Evolutionary conservation across 2,888 invertebrate species (phyloP).

Genomic region (Orthosia gothica): DNA sequence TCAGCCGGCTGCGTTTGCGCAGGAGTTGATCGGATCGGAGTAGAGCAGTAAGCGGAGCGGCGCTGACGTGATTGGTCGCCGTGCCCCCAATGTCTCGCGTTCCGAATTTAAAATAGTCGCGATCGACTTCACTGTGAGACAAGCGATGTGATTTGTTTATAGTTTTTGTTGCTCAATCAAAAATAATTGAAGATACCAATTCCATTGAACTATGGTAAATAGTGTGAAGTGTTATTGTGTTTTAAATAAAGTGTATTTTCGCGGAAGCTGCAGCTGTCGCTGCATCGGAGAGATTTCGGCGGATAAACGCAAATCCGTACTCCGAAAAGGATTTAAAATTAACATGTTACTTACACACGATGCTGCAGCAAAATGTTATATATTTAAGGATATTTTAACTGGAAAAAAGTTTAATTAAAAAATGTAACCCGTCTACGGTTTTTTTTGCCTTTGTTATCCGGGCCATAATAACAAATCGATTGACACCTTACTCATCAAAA

Average conservation of each 20-base stretch:
- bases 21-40: conserved; percentile 85
- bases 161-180: conserved; percentile 67
- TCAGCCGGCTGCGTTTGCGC: conserved; percentile 81
- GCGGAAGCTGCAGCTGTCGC: conserved; percentile 80
- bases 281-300: conserved; percentile 73
- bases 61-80: conserved; percentile 87
- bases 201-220: conserved; percentile 72
- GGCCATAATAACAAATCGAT: too few species aligned
- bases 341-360: conserved; percentile 54
- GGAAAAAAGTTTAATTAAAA: too few species aligned
- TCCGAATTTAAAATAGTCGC: conserved; percentile 84
- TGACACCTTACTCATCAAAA: too few species aligned
- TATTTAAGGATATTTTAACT: conserved; percentile 6
- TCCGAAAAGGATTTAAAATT: conserved; percentile 65
- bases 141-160: conserved; percentile 80
- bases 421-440: too few species aligned
- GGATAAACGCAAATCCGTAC: conserved; percentile 67
- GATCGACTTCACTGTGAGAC: conserved; percentile 79
- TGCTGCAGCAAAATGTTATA: conserved; percentile 63
- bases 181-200: conserved; percentile 49
- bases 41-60: conserved; percentile 88
- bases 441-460: too few species aligned
- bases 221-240: conserved; percentile 75
- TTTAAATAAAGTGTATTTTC: conserved; percentile 70
- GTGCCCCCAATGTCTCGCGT: conserved; percentile 75